A percentile compares a stretch with the other conserved stretches of the same genome.
Conservation (phyloP, 2,888 invertebrate species). For the Cantharis rustica region DNA sequence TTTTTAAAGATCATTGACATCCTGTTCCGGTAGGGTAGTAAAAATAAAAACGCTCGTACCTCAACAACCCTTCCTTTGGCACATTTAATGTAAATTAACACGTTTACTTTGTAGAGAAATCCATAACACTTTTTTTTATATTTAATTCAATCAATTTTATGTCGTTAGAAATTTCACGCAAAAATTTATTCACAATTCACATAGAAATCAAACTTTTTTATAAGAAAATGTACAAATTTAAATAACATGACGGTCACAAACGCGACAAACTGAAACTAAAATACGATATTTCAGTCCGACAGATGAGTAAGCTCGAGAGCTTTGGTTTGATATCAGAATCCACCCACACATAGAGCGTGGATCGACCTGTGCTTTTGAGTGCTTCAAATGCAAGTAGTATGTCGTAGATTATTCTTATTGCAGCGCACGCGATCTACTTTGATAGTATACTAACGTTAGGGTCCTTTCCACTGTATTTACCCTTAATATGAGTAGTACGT, state of each 20-base stretch:
- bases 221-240: neutral
- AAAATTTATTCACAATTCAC: neutral
- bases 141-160: neutral
- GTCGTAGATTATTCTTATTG: slow-evolving; percentile 31
- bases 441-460: slow-evolving; percentile 15
- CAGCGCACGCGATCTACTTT: slow-evolving; percentile 36
- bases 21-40: neutral
- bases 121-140: neutral
- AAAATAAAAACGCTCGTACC: neutral
- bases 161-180: neutral
- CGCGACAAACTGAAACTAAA: slow-evolving; percentile 40
- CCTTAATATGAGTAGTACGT: slow-evolving; percentile 13
- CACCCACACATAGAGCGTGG: slow-evolving; percentile 34
- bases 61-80: neutral
- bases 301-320: slow-evolving; percentile 50
- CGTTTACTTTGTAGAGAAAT: neutral
- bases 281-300: slow-evolving; percentile 45
- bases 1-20: neutral
- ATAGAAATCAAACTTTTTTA: neutral
- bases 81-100: neutral
- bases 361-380: slow-evolving; percentile 25
- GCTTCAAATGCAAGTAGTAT: slow-evolving; percentile 30
- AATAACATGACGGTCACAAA: slow-evolving; percentile 23
- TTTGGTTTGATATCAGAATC: slow-evolving; percentile 39
- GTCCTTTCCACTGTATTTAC: slow-evolving; percentile 15